phyloP scores from a whole-genome alignment of 37 sponge, comb jelly and placozoan species.

The Theonella swinhoei region DNA sequence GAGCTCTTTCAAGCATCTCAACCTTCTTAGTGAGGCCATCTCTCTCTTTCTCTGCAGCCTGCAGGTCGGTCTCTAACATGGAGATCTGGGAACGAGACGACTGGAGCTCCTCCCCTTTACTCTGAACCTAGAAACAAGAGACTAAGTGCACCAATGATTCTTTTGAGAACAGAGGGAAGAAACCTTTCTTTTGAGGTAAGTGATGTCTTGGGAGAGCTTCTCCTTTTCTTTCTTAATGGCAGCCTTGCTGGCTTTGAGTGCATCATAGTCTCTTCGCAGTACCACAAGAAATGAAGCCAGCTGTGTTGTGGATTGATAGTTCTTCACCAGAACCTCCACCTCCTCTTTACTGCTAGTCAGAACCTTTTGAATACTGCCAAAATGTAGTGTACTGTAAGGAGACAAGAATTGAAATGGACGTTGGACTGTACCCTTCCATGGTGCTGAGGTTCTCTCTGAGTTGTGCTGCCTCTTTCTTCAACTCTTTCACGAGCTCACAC shows the following conservation, averaged over 20 bases:
- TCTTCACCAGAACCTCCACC: not conserved
- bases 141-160: too few relatives aligned
- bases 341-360: not conserved
- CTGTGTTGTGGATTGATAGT: not conserved
- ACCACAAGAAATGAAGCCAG: not conserved
- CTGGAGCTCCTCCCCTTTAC: slow-evolving; percentile 13
- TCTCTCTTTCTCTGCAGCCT: slow-evolving; percentile 37
- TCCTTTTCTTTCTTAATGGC: slow-evolving; percentile 19
- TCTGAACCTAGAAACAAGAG: not conserved
- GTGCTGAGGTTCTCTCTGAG: slow-evolving; percentile 16
- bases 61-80: slow-evolving; percentile 24
- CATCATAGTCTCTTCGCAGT: slow-evolving; percentile 23
- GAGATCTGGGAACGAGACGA: not conserved
- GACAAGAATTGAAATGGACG: too few relatives aligned
- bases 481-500: not conserved
- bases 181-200: slow-evolving; percentile 1
- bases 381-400: too few relatives aligned
- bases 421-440: not conserved
- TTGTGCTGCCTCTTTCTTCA: slow-evolving; percentile 11
- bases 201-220: not conserved
- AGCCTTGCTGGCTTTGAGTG: slow-evolving; percentile 26
- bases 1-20: slow-evolving; percentile 38
- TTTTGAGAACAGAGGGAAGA: not conserved
- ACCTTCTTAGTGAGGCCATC: slow-evolving; percentile 31
- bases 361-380: not conserved